Evolutionary conservation across 2,888 invertebrate species (phyloP).

Genomic region (Papilio protenor): DNA sequence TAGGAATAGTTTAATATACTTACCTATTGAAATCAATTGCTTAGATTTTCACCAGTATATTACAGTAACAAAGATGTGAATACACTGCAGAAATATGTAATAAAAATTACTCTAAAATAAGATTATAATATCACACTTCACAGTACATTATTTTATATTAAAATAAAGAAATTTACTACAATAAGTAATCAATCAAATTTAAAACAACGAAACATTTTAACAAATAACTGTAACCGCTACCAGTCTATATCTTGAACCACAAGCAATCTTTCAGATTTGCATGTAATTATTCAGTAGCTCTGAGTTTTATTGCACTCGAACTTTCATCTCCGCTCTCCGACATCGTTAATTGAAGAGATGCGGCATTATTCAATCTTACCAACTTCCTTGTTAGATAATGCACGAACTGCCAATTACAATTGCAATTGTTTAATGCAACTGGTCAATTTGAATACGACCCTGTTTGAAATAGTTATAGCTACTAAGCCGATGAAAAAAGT

Average conservation of each 20-base stretch:
- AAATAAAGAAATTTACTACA: no score
- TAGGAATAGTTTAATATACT: no score
- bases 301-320: conserved; percentile 34
- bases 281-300: conserved; percentile 50
- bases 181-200: no score
- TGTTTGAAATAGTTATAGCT: background rate
- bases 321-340: conserved; percentile 49
- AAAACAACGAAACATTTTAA: background rate
- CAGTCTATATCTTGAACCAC: background rate
- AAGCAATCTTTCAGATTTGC: conserved; percentile 40
- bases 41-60: no score
- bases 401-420: conserved; percentile 24
- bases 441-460: background rate
- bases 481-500: background rate
- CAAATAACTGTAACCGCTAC: background rate
- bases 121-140: no score
- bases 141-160: no score
- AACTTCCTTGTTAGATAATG: conserved; percentile 28
- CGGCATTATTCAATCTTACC: conserved; percentile 45
- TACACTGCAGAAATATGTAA: no score
- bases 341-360: conserved; percentile 43
- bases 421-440: conserved; percentile 3
- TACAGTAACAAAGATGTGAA: no score
- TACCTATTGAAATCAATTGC: no score
- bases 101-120: no score